A percentile compares a stretch with the other conserved stretches of the same genome.
phyloP scores from a whole-genome alignment of 2,113 vertebrate species.

The Sphyrna mokarran region DNA sequence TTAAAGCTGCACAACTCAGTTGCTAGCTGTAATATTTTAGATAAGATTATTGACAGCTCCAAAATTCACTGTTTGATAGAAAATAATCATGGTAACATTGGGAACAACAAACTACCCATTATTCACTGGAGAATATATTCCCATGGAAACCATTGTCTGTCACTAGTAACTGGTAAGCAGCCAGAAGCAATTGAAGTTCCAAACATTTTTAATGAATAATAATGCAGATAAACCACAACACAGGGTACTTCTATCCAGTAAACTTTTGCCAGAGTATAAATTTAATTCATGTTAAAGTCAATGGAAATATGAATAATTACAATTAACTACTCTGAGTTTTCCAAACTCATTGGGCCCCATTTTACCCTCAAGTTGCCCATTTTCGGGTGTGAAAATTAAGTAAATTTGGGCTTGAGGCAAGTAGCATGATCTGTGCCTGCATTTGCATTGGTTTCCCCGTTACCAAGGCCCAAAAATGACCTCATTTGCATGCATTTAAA shows the following conservation, averaged over 20 bases:
- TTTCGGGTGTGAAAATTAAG: too few species aligned
- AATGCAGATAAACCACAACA: neutral
- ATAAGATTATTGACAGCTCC: neutral
- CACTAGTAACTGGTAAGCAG: neutral
- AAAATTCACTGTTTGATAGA: neutral
- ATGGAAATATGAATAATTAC: neutral
- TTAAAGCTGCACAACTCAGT: neutral
- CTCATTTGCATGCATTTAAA: too few species aligned
- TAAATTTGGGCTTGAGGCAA: too few species aligned
- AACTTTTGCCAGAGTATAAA: neutral
- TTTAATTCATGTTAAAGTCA: neutral
- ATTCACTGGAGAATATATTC: neutral
- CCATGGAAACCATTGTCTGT: neutral
- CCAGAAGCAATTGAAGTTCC: neutral
- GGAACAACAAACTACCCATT: neutral
- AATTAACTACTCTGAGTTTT: neutral
- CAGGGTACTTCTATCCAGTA: neutral
- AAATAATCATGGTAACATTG: neutral
- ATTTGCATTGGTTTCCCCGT: too few species aligned
- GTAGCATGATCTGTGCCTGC: too few species aligned
- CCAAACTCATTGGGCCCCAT: neutral
- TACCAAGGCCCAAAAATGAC: too few species aligned
- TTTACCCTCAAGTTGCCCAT: too few species aligned
- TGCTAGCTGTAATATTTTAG: neutral
- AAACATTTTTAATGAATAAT: neutral